Evolutionary conservation across 2,888 invertebrate genomes (phyloP).

Genomic region (Pollenia griseotomentosa): DNA sequence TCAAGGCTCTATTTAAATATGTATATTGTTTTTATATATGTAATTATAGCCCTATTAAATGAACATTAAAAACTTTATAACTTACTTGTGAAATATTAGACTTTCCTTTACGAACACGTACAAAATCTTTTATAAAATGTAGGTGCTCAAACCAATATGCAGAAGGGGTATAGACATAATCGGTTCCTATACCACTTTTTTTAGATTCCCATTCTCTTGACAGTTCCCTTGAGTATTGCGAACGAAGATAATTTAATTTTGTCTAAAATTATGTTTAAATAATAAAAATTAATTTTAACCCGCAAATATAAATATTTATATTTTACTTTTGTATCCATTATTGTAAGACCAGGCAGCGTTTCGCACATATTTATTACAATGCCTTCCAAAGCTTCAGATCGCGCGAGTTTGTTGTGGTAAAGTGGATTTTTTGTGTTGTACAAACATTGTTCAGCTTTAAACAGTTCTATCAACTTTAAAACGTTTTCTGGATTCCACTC

Average conservation of each 20-base stretch:
- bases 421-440: neutral
- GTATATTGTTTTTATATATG: neutral
- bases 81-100: neutral
- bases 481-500: neutral
- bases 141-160: neutral
- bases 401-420: neutral
- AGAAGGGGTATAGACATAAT: neutral
- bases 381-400: neutral
- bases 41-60: too few relatives aligned
- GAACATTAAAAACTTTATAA: neutral
- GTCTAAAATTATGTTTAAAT: too few relatives aligned
- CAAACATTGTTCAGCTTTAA: neutral
- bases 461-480: neutral
- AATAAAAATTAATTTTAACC: too few relatives aligned
- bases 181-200: neutral
- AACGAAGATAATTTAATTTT: too few relatives aligned
- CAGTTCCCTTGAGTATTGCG: neutral
- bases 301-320: too few relatives aligned
- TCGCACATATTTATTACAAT: neutral
- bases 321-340: too few relatives aligned
- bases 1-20: neutral
- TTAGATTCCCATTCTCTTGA: neutral
- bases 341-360: neutral
- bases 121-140: slow-evolving; percentile 4
- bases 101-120: neutral